phyloP scores from a whole-genome alignment of 2,797 vertebrate species.

The Anas flavirostris region DNA sequence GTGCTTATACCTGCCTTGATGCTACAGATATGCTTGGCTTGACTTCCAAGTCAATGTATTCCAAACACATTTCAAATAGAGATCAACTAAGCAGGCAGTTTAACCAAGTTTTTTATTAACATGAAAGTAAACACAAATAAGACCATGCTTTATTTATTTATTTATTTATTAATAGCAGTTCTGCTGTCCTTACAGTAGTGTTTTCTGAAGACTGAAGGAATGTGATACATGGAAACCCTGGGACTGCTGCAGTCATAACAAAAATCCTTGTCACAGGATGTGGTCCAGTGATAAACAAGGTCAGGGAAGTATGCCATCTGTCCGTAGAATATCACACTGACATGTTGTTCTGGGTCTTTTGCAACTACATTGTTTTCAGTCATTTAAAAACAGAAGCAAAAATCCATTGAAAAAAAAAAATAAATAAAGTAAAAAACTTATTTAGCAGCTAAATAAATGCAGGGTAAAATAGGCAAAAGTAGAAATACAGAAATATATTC shows the following conservation, averaged over 20 bases:
- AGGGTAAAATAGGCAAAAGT: neutral
- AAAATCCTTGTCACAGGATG: constrained; percentile 21
- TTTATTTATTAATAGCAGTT: neutral
- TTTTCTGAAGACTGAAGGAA: neutral
- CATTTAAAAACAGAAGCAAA: neutral
- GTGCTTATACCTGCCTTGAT: neutral
- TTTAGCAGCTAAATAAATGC: neutral
- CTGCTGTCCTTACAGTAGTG: neutral
- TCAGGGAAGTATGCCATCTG: constrained; percentile 56
- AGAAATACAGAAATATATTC: neutral
- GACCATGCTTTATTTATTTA: too few species aligned
- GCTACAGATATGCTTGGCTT: neutral
- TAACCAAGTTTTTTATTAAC: neutral
- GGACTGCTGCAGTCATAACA: neutral
- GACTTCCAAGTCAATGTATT: neutral
- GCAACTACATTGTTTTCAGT: neutral
- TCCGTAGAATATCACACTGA: neutral
- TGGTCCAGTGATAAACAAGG: constrained; percentile 54
- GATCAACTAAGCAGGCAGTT: neutral
- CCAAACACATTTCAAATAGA: neutral
- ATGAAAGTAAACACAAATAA: neutral
- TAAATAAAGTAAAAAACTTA: neutral
- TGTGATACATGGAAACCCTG: neutral
- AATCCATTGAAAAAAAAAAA: neutral
- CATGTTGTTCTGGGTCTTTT: neutral